phyloP scores from a whole-genome alignment of 1,140 invertebrate genomes.

The Vanessa tameamea region DNA sequence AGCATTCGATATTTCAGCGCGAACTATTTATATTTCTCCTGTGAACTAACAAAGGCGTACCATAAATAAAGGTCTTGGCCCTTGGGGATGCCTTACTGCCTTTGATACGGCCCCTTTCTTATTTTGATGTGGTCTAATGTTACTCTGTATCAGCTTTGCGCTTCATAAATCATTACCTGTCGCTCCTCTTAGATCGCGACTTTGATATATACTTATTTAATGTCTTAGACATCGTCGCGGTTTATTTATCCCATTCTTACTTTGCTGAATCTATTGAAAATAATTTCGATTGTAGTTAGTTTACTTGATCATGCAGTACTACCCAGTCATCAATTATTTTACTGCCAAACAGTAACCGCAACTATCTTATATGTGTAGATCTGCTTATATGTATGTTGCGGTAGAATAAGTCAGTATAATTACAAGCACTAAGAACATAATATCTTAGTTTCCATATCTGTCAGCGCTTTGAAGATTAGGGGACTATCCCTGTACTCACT shows the following conservation, averaged over 20 bases:
- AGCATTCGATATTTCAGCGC: slow-evolving; percentile 70
- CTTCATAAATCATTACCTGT: slow-evolving; percentile 57
- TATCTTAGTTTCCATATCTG: too few relatives aligned
- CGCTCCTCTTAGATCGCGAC: slow-evolving; percentile 28
- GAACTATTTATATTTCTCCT: slow-evolving; percentile 77
- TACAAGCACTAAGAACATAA: too few relatives aligned
- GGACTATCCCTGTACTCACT: too few relatives aligned
- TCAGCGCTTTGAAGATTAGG: too few relatives aligned
- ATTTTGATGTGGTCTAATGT: slow-evolving; percentile 74
- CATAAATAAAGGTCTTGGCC: slow-evolving; percentile 73
- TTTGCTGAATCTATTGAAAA: background rate
- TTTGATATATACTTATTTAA: slow-evolving; percentile 24
- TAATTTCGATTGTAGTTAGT: background rate
- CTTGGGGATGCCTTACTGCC: slow-evolving; percentile 69
- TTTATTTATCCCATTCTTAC: slow-evolving; percentile 3
- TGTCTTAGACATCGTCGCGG: slow-evolving; percentile 30
- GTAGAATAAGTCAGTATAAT: too few relatives aligned
- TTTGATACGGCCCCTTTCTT: slow-evolving; percentile 76
- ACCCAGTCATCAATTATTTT: too few relatives aligned
- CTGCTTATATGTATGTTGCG: too few relatives aligned
- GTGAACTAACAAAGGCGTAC: slow-evolving; percentile 65
- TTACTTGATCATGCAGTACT: too few relatives aligned
- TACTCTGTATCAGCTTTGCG: slow-evolving; percentile 65
- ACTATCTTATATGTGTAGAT: too few relatives aligned
- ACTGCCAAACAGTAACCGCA: too few relatives aligned